Conservation (phyloP, 2,888 invertebrate species). For the Heteromyza rotundicornis region DNA sequence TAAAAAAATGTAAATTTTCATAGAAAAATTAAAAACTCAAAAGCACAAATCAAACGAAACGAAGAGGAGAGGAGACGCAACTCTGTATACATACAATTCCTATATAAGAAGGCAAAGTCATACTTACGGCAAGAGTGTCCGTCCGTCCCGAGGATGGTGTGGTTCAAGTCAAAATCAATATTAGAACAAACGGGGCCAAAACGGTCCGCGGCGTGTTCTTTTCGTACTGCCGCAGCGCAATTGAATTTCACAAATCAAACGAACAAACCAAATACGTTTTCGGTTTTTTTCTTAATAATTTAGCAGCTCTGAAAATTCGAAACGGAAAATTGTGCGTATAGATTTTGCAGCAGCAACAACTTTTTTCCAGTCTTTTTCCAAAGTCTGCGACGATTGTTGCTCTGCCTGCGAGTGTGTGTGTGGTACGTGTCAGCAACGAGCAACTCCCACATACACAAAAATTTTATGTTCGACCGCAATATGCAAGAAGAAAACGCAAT, state of each 20-base stretch:
- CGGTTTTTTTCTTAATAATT: not conserved
- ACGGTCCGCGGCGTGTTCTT: not conserved
- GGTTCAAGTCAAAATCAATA: not conserved
- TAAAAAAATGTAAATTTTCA: too few relatives aligned
- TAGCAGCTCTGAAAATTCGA: not conserved
- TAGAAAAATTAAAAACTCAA: not conserved
- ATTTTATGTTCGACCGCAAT: slow-evolving; percentile 6
- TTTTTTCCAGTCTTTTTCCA: not conserved
- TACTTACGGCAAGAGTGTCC: slow-evolving; percentile 3
- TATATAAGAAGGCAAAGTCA: not conserved
- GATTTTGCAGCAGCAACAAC: not conserved
- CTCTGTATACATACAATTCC: not conserved
- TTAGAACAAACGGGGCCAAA: not conserved
- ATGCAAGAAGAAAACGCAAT: slow-evolving; percentile 2
- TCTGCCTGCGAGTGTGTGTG: slow-evolving; percentile 8
- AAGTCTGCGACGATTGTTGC: not conserved
- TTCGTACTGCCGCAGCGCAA: not conserved
- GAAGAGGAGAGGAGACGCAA: slow-evolving; percentile 3
- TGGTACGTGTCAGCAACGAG: slow-evolving; percentile 10
- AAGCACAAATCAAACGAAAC: not conserved
- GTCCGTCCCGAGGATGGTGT: not conserved
- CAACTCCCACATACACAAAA: slow-evolving; percentile 32
- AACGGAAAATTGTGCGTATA: not conserved
- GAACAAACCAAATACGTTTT: not conserved
- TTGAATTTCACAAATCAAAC: not conserved